Percentiles rank a stretch among this genome's conserved stretches.
Evolutionary conservation across 2,113 vertebrate genomes (phyloP).

Genomic region (Colius striatus): DNA sequence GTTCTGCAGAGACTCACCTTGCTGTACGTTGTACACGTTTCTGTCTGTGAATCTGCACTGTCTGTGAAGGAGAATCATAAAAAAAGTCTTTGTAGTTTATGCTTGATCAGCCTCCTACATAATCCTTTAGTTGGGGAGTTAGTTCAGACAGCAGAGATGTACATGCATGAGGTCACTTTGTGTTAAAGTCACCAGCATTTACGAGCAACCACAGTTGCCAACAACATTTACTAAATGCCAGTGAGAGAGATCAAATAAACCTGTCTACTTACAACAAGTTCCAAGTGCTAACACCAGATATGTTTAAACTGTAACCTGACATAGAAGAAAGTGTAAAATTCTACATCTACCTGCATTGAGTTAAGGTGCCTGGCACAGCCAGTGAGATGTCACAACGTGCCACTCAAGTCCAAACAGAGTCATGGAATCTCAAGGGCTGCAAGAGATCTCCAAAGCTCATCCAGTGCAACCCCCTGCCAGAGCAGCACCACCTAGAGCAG

Average conservation of each 20-base stretch:
- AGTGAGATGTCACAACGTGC: neutral
- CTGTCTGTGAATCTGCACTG: slow-evolving; percentile 84
- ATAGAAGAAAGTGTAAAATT: neutral
- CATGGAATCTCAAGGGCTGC: too few species aligned
- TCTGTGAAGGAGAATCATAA: slow-evolving; percentile 74
- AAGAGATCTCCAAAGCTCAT: too few species aligned
- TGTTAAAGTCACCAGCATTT: neutral
- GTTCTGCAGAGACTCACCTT: slow-evolving; percentile 82
- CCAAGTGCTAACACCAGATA: neutral
- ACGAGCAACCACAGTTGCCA: neutral
- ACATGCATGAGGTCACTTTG: neutral
- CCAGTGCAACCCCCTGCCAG: too few species aligned
- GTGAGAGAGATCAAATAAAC: neutral
- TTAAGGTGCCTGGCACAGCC: neutral
- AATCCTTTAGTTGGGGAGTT: neutral
- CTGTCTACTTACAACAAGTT: neutral
- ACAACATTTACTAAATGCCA: neutral
- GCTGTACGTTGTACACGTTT: slow-evolving; percentile 93
- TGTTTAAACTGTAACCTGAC: neutral
- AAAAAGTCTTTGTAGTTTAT: neutral
- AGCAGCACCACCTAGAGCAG: too few species aligned
- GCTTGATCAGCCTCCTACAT: neutral
- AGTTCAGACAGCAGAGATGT: neutral
- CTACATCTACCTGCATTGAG: neutral
- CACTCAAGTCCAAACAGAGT: neutral